Evolutionary conservation across 1,140 invertebrate genomes (phyloP).

Genomic region (Aphaenogaster ashmeadi): DNA sequence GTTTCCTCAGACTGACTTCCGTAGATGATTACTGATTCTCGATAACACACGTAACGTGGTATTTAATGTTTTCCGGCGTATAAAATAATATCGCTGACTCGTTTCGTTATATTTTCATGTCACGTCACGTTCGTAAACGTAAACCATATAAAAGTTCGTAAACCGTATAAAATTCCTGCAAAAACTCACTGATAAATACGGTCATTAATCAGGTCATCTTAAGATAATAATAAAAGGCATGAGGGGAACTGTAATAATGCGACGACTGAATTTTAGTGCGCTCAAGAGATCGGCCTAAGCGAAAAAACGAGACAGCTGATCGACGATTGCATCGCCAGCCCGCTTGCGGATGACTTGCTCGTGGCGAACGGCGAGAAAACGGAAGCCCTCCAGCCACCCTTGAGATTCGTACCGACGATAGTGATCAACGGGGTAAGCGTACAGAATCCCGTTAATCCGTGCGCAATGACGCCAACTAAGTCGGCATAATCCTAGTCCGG

Average conservation of each 20-base stretch:
- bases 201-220: neutral
- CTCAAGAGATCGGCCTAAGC: constrained; percentile 80
- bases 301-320: constrained; percentile 84
- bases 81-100: neutral
- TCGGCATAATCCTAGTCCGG: too few species aligned
- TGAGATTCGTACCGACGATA: constrained; percentile 90
- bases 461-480: neutral
- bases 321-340: constrained; percentile 80
- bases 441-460: neutral
- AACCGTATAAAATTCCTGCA: neutral
- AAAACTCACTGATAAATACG: neutral
- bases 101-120: constrained; percentile 6
- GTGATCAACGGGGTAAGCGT: constrained; percentile 87
- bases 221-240: constrained; percentile 21
- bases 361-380: constrained; percentile 88
- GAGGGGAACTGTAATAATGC: neutral
- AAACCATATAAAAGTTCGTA: too few species aligned
- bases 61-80: neutral
- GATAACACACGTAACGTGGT: neutral
- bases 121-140: neutral
- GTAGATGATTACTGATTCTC: neutral
- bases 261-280: constrained; percentile 85
- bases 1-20: neutral
- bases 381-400: constrained; percentile 84
- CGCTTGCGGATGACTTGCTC: constrained; percentile 86